These are phyloP conservation scores for Eupithecia insigniata DNA, from an alignment of 2,888 invertebrate genomes.

Conservation along the genomic window DNA sequence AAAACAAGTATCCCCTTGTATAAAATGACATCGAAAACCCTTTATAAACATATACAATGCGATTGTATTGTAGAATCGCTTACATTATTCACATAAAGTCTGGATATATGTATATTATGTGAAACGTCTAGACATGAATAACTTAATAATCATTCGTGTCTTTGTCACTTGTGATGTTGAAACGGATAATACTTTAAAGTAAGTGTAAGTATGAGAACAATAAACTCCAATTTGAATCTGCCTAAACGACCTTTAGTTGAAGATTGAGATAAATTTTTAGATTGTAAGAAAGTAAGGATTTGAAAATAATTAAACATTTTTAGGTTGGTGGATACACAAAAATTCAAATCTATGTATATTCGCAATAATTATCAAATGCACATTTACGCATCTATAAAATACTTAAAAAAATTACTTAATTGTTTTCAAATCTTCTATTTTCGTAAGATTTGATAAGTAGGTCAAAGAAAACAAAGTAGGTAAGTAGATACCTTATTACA, in stretches of 20 bases:
- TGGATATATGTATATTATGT: neutral
- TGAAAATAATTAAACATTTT: no score
- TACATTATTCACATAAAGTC: neutral
- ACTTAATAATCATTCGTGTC: neutral
- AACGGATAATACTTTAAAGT: neutral
- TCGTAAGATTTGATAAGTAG: neutral
- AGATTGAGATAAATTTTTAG: no score
- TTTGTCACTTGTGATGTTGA: neutral
- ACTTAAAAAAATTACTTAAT: no score
- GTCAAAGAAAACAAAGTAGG: slow-evolving; percentile 1
- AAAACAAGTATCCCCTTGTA: neutral
- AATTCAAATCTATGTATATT: neutral
- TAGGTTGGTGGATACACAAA: no score
- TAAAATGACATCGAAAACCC: neutral
- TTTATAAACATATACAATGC: neutral
- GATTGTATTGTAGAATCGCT: neutral
- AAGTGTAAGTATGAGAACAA: neutral
- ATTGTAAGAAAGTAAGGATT: no score
- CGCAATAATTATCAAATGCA: no score
- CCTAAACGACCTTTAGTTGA: neutral
- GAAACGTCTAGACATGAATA: slow-evolving; percentile 8
- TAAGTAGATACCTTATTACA: neutral
- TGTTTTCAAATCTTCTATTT: neutral
- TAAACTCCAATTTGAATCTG: neutral
- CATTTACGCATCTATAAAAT: no score